Base-by-base conservation (phyloP, 2,113 vertebrate genomes). In the Rostratula benghalensis region DNA sequence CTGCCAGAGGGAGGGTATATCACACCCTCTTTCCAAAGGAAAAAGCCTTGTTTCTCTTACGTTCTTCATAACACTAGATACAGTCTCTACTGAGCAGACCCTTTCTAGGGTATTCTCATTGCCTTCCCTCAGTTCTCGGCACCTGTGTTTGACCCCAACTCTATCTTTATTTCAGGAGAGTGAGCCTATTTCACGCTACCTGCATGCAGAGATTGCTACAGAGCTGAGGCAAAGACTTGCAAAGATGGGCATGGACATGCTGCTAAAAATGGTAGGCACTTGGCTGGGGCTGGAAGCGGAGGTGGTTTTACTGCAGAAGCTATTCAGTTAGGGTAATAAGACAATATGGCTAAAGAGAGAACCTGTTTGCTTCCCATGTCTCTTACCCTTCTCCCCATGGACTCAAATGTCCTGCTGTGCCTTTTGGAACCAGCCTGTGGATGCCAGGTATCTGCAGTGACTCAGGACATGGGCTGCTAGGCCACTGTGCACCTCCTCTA, bases 191-290 rank as follows among this genome's bases (percentile, higher is more conserved):
- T 99, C 99, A 0, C 97, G 73, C 56, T 99, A 98, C 96, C 98
- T 99, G 95, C 97, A 97, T 4, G 82, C 97, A 0, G 98, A 98
- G 4, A 92, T 98, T 61, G 97, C 98, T 14, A 48, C 54, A 2
- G 98, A 98, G 31, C 92, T 99, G 94, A 99, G 99, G 94, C 98
- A 97, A 97, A 99, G 93, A 68, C 98, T 99, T 27, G 99, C 99
- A 11, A 97, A 96, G 95, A 99, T 99, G 98, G 99, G 99, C 57
- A 98, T 99, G 59, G 98, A 99, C 84, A 99, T 99, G 89, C 98
- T 99, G 23, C 98, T 99, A 35, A 99, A 99, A 97, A 99, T 99
- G 99, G 99, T 99, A 97, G 94, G 98, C 39, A 23, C 35, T 35
- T 82, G 85, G 21, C 53, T 46, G 41, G 53, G 84, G 70, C 53